Conservation (phyloP, 2,888 invertebrate species). For the Hedychridium roseum region DNA sequence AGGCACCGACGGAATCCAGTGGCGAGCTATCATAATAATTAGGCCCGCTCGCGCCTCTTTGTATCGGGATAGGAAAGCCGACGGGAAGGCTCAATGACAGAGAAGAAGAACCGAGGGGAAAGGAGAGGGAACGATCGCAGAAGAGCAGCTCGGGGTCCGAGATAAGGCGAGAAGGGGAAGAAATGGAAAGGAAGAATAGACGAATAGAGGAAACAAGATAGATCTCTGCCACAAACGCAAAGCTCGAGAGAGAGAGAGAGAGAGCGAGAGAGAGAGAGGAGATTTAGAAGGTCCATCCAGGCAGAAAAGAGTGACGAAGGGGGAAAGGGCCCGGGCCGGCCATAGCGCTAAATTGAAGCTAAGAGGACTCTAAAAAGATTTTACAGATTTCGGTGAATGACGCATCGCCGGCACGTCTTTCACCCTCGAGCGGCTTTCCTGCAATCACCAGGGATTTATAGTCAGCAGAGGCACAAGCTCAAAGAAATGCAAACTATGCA, state of each 20-base stretch:
- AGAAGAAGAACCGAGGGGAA: slow-evolving; percentile 39
- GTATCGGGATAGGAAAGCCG: slow-evolving; percentile 62
- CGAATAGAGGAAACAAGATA: neutral
- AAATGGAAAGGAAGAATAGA: neutral
- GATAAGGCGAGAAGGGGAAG: neutral
- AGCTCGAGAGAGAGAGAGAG: neutral
- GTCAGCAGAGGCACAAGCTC: no score
- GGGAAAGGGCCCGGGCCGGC: neutral
- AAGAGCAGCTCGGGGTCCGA: neutral
- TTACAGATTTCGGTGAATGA: slow-evolving; percentile 50
- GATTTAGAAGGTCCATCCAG: no score
- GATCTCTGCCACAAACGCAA: no score
- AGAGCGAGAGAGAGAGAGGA: neutral
- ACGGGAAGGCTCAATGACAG: slow-evolving; percentile 29
- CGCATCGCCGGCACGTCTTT: slow-evolving; percentile 4
- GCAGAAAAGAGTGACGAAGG: no score
- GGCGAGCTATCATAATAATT: slow-evolving; percentile 65
- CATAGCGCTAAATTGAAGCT: slow-evolving; percentile 51
- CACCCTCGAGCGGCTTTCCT: slow-evolving; percentile 23
- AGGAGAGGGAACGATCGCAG: slow-evolving; percentile 6
- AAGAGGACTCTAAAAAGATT: slow-evolving; percentile 57
- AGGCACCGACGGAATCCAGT: slow-evolving; percentile 62
- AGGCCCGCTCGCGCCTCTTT: slow-evolving; percentile 63
- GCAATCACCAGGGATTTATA: slow-evolving; percentile 31
- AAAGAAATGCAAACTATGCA: no score